A percentile compares a stretch with the other conserved stretches of the same genome.
phyloP scores from a whole-genome alignment of 2,888 invertebrate species.

The Camptogramma bilineatum region DNA sequence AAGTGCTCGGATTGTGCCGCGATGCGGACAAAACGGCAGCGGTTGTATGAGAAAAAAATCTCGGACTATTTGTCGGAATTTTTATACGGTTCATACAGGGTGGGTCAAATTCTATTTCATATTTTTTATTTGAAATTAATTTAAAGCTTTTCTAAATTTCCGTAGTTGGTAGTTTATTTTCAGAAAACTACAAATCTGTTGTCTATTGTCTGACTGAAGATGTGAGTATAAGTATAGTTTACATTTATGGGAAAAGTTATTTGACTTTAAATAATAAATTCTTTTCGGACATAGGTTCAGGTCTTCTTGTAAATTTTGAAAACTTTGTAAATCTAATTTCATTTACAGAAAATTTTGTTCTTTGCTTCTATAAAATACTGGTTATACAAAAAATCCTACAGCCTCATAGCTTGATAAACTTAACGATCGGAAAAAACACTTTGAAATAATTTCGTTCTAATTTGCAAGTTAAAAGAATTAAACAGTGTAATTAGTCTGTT shows the following conservation, averaged over 20 bases:
- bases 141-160: not conserved
- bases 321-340: no score
- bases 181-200: no score
- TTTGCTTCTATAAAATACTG: no score
- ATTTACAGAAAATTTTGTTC: no score
- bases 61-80: slow-evolving; percentile 63
- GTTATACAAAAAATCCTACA: not conserved
- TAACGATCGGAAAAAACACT: slow-evolving; percentile 9
- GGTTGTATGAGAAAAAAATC: slow-evolving; percentile 67
- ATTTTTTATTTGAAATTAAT: not conserved
- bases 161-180: no score
- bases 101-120: slow-evolving; percentile 40
- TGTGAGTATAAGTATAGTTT: no score
- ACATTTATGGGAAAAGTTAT: no score
- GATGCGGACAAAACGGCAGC: slow-evolving; percentile 58
- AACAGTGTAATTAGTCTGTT: not conserved
- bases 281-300: no score
- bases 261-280: no score
- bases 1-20: slow-evolving; percentile 71
- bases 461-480: slow-evolving; percentile 17
- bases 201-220: no score
- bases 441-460: not conserved
- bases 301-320: no score
- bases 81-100: slow-evolving; percentile 60
- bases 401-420: no score